Conservation (phyloP, 2,113 vertebrate genomes). For the Alectura lathami region DNA sequence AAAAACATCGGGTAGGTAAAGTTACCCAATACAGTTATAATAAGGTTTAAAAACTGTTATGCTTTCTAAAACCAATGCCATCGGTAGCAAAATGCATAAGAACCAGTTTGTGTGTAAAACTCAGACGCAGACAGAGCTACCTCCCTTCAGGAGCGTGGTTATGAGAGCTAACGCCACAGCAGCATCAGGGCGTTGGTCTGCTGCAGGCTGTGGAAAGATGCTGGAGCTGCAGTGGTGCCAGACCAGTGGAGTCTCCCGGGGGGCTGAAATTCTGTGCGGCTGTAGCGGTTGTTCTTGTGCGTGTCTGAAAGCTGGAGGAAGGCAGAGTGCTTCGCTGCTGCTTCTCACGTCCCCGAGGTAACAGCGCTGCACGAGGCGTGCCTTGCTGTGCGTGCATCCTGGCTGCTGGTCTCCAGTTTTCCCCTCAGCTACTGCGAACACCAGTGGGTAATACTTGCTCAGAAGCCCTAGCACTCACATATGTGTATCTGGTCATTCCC, state of each 20-base stretch:
- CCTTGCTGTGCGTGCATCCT: background rate
- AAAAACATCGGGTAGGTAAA: constrained; percentile 30
- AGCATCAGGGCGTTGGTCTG: background rate
- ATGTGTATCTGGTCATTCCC: background rate
- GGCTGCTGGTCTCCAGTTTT: background rate
- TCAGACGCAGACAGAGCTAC: background rate
- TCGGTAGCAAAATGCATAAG: background rate
- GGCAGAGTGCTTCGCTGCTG: background rate
- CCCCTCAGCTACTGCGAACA: background rate
- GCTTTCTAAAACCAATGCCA: background rate
- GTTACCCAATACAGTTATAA: background rate
- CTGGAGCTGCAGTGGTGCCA: background rate
- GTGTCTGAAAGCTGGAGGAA: background rate
- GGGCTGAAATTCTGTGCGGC: constrained; percentile 14
- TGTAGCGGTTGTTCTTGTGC: background rate
- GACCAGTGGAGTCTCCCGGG: background rate
- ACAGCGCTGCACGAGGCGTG: background rate
- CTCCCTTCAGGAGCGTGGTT: background rate
- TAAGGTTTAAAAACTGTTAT: background rate
- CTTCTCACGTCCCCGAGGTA: accelerated
- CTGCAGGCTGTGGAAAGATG: background rate
- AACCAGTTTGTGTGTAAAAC: background rate
- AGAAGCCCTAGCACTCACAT: background rate
- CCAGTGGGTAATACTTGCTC: background rate
- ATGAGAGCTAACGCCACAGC: background rate